Evolutionary conservation across 2,113 vertebrate genomes (phyloP).

Genomic region (Haplotaxodon microlepis): DNA sequence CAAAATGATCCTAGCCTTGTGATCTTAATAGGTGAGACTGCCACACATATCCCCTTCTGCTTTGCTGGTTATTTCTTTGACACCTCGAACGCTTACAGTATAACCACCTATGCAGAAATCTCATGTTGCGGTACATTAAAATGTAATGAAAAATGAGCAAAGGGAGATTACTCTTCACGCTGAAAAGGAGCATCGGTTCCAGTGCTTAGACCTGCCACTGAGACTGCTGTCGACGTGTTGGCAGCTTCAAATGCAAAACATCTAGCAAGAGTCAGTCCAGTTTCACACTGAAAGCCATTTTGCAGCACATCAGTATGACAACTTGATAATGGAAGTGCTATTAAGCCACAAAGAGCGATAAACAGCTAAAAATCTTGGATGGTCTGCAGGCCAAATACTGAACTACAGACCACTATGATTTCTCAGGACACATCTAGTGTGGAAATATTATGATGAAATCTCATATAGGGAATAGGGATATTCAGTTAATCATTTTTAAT

Average conservation of each 20-base stretch:
- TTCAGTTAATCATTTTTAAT: not conserved
- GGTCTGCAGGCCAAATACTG: not conserved
- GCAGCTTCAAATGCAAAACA: not conserved
- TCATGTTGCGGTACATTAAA: constrained; percentile 37
- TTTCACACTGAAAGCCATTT: not conserved
- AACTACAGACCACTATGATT: not conserved
- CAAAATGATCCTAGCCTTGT: constrained; percentile 5
- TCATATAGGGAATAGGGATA: not conserved
- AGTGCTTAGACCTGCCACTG: not conserved
- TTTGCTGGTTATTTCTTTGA: constrained; percentile 16
- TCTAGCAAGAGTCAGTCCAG: not conserved
- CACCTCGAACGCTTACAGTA: not conserved
- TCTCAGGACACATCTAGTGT: not conserved
- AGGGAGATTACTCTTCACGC: not conserved
- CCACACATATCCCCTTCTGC: not conserved
- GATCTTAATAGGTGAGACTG: constrained; percentile 17
- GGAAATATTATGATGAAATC: not conserved
- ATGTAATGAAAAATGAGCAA: constrained; percentile 19
- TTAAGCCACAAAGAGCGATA: not conserved
- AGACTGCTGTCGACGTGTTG: not conserved
- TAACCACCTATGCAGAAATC: not conserved
- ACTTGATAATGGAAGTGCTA: not conserved
- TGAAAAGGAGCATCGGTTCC: not conserved
- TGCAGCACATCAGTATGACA: not conserved
- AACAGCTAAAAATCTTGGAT: not conserved